Conservation (phyloP, 2,888 invertebrate species). For the Nezara viridula region DNA sequence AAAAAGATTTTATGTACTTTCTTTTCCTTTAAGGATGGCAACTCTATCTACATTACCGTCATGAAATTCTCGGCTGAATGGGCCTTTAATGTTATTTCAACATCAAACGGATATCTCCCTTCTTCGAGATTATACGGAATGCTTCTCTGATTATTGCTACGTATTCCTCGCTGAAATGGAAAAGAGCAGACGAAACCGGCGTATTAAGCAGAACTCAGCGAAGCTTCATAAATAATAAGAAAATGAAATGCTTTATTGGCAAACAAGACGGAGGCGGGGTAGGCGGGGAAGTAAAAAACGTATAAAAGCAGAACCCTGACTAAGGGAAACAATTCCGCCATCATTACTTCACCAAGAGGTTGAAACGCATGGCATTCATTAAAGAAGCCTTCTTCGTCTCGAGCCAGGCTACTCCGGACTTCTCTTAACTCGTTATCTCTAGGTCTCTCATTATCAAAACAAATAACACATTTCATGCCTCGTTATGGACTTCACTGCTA, state of each 20-base stretch:
- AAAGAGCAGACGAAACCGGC: neutral
- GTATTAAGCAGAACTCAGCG: slow-evolving; percentile 27
- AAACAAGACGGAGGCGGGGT: neutral
- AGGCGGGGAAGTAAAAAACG: neutral
- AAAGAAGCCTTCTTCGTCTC: neutral
- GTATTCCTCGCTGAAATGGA: slow-evolving; percentile 3
- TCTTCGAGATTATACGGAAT: neutral
- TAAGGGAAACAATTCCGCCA: slow-evolving; percentile 26
- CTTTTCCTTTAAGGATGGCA: neutral
- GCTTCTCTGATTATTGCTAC: neutral
- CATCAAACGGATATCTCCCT: neutral
- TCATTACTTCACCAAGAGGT: slow-evolving; percentile 6
- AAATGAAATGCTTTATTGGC: slow-evolving; percentile 48
- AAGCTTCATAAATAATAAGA: slow-evolving; percentile 45
- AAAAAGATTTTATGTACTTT: neutral
- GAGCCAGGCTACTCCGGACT: neutral
- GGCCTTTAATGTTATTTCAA: slow-evolving; percentile 6
- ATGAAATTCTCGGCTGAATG: neutral
- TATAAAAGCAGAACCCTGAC: neutral
- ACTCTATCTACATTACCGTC: neutral
- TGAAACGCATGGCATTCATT: slow-evolving; percentile 35
- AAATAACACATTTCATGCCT: slow-evolving; percentile 25
- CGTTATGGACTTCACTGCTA: neutral
- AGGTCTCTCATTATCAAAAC: neutral
- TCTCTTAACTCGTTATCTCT: neutral